Conservation (phyloP, 2,797 vertebrate genomes). For the Crocidura indochinensis region DNA sequence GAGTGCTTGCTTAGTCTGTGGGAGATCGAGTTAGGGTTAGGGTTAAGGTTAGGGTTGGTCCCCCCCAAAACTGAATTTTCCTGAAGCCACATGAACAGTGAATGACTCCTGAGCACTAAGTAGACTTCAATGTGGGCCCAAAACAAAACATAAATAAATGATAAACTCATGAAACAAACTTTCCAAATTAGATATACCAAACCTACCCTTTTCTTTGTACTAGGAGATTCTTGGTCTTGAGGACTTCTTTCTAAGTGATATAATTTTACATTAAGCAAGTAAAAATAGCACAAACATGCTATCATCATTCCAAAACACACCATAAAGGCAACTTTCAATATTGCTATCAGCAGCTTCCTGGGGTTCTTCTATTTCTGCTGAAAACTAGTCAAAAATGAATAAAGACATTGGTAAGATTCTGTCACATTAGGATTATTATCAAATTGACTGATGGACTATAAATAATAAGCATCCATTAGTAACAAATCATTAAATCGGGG, state of each 20-base stretch:
- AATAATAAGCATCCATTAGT: constrained; percentile 72
- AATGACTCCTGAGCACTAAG: too few relatives aligned
- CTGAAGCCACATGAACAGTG: too few relatives aligned
- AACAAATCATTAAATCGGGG: constrained; percentile 68
- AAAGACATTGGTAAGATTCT: constrained; percentile 65
- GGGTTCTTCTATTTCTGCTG: constrained; percentile 24
- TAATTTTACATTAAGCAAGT: constrained; percentile 51
- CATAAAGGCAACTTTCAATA: constrained; percentile 48
- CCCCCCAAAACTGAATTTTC: too few relatives aligned
- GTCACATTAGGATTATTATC: constrained; percentile 66
- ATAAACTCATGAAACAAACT: background rate
- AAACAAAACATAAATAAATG: too few relatives aligned
- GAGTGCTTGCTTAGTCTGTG: too few relatives aligned
- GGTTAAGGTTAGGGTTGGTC: too few relatives aligned
- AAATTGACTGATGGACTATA: constrained; percentile 65
- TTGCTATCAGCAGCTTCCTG: constrained; percentile 38
- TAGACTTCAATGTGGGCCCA: too few relatives aligned
- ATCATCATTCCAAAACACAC: constrained; percentile 56
- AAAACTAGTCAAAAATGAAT: constrained; percentile 74
- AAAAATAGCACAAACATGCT: constrained; percentile 13
- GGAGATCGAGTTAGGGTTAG: too few relatives aligned
- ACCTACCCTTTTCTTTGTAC: background rate
- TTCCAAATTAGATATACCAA: background rate
- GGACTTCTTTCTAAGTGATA: constrained; percentile 16
- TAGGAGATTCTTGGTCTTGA: background rate